Evolutionary conservation across 2,888 invertebrate species (phyloP), one percentile per base, ranked within the genome.

Genomic region (Rhopalosiphum nymphaeae): DNA sequence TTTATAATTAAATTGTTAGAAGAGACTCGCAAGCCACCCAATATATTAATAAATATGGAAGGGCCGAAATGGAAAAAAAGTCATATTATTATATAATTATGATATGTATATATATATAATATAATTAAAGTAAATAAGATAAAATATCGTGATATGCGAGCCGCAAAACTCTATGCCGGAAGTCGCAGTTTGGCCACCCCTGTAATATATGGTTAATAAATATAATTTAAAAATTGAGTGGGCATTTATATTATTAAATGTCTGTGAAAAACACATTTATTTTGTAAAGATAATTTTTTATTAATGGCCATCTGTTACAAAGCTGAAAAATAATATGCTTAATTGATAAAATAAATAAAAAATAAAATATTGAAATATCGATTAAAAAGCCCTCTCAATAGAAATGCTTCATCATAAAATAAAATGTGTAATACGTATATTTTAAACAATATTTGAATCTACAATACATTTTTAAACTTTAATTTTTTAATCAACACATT

Each of bases 341-440:
- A n/a, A 67, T 16, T 67, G 13, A 67, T n/a, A n/a, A 67, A 67
- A 67, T 67, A n/a, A 67, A 61, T n/a, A n/a, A 61, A 3, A 61
- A 56, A 56, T 25, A 56, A 56, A 56, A 56, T 13, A n/a, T n/a
- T 4, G 4, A 67, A 67, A 67, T n/a, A 16, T 67, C 16, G n/a
- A 16, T 13, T n/a, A n/a, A 67, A 67, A 16, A 29, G 0, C 1
- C 13, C n/a, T n/a, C n/a, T 4, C n/a, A n/a, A 4, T 67, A 0
- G 16, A 67, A 3, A 13, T 61, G 13, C 11, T 61, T 61, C 11
- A 11, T 29, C 61, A 67, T 67, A 4, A 67, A n/a, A n/a, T n/a
- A 13, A 67, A n/a, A n/a, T 67, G 13, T 13, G 16, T 53, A 49
- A 49, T 49, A n/a, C 13, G 2, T 29, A 9, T 61, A 67, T n/a